Base-by-base conservation (phyloP, 2,888 invertebrate genomes). In the Epirrita christyi region DNA sequence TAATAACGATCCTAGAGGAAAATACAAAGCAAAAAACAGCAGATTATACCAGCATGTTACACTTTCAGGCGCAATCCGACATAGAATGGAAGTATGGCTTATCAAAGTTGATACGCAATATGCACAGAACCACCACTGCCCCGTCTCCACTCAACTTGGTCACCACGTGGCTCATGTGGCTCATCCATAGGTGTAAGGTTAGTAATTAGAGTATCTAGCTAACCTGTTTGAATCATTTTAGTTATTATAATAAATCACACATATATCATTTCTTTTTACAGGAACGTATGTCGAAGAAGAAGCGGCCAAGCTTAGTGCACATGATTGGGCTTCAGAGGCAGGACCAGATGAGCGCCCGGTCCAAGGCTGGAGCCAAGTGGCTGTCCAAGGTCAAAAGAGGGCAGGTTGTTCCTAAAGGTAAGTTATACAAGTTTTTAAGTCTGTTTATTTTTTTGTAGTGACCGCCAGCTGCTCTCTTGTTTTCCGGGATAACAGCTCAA, bases 71-170 rank as follows among this genome's bases (percentile, higher is more conserved):
- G 36, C 99, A 99, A 95, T 99, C 99, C 43, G 99, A 99, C 91
- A 99, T 98, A 75, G 99, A 99, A 90, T 99, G 99, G 99, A 99
- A 99, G 92, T 99, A 98, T 84, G 99, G 99, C 28, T 91, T 99
- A 77, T 99, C 99, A 52, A 99, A 99, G 89, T 93, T 99, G 79
- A 98, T 99, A 82, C 94, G 99, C 68, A 98, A 98, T 82, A 99
- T 99, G 99, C 99, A 99, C 92, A 95, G 96, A 76, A 98, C 99
- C 6, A 98, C 97, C 55, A 98, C 99, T 0, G 99, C 99, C 0
- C 99, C 99, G 0, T 97, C 99, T 10, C 99, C 99, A 0, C 95
- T 99, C 68, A 99, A 99, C 88, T 94, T 99, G 67, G 95, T 99
- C 76, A 99, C 98, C 43, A 98, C 97, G 43, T 97, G 98, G 97